These are phyloP conservation scores for Grus americana DNA, from an alignment of 2,113 vertebrate species.

Conservation along the genomic window DNA sequence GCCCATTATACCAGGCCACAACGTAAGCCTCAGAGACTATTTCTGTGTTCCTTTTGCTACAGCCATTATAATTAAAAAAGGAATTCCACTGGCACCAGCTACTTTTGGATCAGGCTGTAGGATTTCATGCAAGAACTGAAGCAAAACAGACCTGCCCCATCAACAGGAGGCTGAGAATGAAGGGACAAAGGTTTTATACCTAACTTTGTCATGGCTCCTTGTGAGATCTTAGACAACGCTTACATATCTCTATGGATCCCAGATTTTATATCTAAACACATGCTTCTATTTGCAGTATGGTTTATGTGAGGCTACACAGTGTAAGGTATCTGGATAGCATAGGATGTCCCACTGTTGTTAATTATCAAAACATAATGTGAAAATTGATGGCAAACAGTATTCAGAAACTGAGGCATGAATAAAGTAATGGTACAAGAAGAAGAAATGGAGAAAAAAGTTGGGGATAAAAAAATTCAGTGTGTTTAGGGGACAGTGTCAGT, in stretches of 20 bases:
- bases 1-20: neutral
- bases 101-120: neutral
- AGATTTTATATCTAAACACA: neutral
- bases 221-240: neutral
- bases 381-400: neutral
- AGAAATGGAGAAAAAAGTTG: neutral
- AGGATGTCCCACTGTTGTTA: neutral
- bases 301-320: neutral
- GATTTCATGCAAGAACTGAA: neutral
- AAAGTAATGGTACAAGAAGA: neutral
- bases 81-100: neutral
- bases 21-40: neutral
- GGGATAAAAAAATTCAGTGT: neutral
- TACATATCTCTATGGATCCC: neutral
- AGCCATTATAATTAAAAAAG: neutral
- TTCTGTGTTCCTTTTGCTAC: neutral
- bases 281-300: neutral
- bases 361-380: neutral
- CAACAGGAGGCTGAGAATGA: neutral
- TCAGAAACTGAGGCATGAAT: neutral
- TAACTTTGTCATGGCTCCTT: neutral
- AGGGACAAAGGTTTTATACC: neutral
- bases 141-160: neutral
- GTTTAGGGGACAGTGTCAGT: neutral
- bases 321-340: neutral